Evolutionary conservation across 2,888 invertebrate species (phyloP).

Genomic region (Empis stercorea): DNA sequence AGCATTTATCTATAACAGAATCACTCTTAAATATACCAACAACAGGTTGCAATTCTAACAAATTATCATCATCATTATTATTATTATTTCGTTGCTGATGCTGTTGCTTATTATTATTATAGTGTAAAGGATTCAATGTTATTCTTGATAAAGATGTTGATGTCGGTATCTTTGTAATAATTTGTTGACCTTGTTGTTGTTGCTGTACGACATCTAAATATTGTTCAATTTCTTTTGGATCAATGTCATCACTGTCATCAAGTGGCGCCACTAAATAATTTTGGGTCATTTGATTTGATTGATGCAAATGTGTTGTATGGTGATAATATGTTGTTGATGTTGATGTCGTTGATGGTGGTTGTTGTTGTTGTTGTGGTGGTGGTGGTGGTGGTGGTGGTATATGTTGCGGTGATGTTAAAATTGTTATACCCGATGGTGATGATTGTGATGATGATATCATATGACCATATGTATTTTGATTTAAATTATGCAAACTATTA

Average conservation of each 20-base stretch:
- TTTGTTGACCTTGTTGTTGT: constrained; percentile 8
- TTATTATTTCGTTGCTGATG: too few species aligned
- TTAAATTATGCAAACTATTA: neutral
- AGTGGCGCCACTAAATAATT: constrained; percentile 9
- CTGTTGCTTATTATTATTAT: too few species aligned
- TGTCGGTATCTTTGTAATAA: constrained; percentile 5
- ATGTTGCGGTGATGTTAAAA: constrained; percentile 4
- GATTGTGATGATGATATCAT: neutral
- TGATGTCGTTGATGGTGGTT: constrained; percentile 4
- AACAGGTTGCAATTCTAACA: constrained; percentile 19
- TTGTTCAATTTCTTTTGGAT: constrained; percentile 37
- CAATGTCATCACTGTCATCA: constrained; percentile 22
- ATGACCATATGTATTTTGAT: neutral
- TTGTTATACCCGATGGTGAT: constrained; percentile 2
- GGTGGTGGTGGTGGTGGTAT: constrained; percentile 5
- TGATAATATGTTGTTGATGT: constrained; percentile 7
- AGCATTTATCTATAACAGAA: constrained; percentile 1
- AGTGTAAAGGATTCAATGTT: neutral
- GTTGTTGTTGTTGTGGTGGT: constrained; percentile 2
- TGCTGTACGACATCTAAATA: constrained; percentile 28
- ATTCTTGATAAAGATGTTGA: constrained; percentile 1
- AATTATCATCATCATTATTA: constrained; percentile 14
- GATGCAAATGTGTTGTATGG: neutral
- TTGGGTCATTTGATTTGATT: constrained; percentile 6
- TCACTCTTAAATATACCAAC: constrained; percentile 5